These are phyloP conservation scores for Clarias gariepinus DNA, from an alignment of 2,113 vertebrate genomes.

Conservation along the genomic window DNA sequence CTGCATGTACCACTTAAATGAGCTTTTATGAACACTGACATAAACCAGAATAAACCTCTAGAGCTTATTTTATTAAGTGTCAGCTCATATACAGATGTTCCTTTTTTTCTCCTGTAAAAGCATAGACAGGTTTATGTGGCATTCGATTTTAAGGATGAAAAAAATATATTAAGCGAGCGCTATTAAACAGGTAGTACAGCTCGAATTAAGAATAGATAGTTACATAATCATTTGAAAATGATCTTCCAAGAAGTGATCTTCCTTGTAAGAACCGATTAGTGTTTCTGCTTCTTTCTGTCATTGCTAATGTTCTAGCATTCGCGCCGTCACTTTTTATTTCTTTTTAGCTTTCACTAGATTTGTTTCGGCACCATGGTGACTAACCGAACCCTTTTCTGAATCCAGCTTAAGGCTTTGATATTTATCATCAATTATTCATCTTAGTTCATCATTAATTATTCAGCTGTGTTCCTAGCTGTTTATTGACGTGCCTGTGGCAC, in stretches of 20 bases:
- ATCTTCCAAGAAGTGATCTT: neutral
- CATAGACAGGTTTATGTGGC: neutral
- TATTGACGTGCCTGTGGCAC: slow-evolving; percentile 35
- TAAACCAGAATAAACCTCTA: neutral
- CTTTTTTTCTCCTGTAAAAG: neutral
- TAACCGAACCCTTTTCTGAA: neutral
- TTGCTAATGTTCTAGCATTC: neutral
- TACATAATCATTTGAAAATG: neutral
- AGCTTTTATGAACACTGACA: no score
- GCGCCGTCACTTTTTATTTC: neutral
- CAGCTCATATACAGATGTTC: neutral
- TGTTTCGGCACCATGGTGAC: neutral
- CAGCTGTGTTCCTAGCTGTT: slow-evolving; percentile 35
- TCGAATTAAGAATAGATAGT: neutral
- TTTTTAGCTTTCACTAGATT: neutral
- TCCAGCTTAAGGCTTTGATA: slow-evolving; percentile 30
- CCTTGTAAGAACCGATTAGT: neutral
- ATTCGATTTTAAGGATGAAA: neutral
- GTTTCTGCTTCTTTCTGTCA: no score
- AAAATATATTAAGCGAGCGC: no score
- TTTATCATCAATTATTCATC: slow-evolving; percentile 39
- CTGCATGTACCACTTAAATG: no score
- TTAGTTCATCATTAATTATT: slow-evolving; percentile 33
- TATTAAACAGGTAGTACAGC: neutral
- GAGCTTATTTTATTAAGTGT: neutral